Conservation (phyloP, 2,797 vertebrate species). For the Erethizon dorsatum region DNA sequence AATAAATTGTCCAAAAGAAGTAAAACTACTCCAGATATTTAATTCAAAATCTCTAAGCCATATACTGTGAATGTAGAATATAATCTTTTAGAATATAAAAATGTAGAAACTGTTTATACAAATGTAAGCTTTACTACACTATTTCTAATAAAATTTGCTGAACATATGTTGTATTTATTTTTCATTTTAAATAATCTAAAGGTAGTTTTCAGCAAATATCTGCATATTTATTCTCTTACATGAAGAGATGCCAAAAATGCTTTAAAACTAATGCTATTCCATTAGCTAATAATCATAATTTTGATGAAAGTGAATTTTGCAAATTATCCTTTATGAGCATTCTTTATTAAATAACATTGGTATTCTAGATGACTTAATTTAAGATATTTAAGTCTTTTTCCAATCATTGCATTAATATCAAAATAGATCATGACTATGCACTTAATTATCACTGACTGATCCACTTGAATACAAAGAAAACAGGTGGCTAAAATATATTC, state of each 20-base stretch:
- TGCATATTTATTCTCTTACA: not conserved
- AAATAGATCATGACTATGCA: not conserved
- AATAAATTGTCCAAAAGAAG: not conserved
- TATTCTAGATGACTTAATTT: not conserved
- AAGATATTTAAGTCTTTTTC: not conserved
- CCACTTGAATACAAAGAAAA: not conserved
- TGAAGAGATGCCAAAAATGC: not conserved
- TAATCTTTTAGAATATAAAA: not conserved
- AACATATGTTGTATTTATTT: not conserved
- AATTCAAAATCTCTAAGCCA: not conserved
- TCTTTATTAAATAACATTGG: not conserved
- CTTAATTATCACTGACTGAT: not conserved
- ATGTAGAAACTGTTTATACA: not conserved
- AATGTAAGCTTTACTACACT: not conserved
- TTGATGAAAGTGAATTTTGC: not conserved
- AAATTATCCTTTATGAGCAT: not conserved
- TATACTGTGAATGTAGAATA: not conserved
- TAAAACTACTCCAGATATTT: not conserved
- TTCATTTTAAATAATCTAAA: not conserved
- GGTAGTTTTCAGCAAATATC: not conserved
- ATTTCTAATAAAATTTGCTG: constrained; percentile 13
- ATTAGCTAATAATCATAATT: not conserved
- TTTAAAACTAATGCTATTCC: not conserved
- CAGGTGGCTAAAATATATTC: too few relatives aligned
- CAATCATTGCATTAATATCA: not conserved